Base-by-base conservation (phyloP, 2,797 vertebrate genomes). In the Gymnoscopelus braueri region DNA sequence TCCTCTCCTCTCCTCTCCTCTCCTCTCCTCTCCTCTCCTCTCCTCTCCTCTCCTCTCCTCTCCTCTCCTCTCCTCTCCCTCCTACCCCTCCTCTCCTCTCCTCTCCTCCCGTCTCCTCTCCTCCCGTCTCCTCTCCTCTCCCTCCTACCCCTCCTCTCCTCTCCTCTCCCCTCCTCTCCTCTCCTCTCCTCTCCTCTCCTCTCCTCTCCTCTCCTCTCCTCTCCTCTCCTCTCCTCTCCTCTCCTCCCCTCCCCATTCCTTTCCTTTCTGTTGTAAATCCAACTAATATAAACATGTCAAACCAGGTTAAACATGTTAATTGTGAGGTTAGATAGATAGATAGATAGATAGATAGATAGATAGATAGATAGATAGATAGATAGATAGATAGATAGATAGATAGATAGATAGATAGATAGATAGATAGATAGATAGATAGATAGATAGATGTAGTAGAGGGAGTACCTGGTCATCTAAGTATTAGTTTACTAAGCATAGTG, bases 171-270 rank as follows among this genome's bases (percentile, higher is more conserved):
- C n/a, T 11, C 4, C 51, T n/a, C 51, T 15, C 14, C 4, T 52
- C 15, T 9, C 6, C 0, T 3, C 14, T 71, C 59, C 13, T 29
- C 47, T 49, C 5, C 51, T 44, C 50, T 14, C 14, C 47, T 13
- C 24, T 63, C 39, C 49, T 61, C 59, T 11, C n/a, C 14, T 10
- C 13, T 54, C 52, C n/a, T 54, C 13, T 15, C 64, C 60, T 15
- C 8, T 5, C 14, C 50, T 51, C 32, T 26, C 29, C 23, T 64
- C 52, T 6, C n/a, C 19, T 53, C n/a, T 11, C 4, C 51, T n/a
- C 51, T 15, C 14, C 4, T 52, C 15, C 3, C 6, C 0, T 29
- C 26, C 3, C 26, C 26, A 29, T 29, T 39, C 39, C 39, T 39
- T 6, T 39, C 39, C 39, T 39, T 6, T 39, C 39, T 6, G 35